Percentiles rank a stretch among this genome's conserved stretches.
Evolutionary conservation across 2,888 invertebrate species (phyloP).

Genomic region (Malthinus seriepunctatus): DNA sequence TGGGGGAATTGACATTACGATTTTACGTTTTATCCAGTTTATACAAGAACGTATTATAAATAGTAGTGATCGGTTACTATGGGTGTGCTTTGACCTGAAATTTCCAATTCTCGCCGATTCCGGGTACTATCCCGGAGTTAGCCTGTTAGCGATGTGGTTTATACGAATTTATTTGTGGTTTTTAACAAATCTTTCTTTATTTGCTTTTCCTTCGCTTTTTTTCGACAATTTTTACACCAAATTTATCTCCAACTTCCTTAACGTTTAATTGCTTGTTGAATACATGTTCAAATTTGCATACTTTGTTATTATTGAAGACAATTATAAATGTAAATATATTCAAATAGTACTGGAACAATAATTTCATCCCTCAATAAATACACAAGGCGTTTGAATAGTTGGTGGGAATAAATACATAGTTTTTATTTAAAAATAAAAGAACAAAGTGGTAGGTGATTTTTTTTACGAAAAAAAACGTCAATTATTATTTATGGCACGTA

Average conservation of each 20-base stretch:
- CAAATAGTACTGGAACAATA: no score
- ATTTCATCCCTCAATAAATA: no score
- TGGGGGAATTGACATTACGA: neutral
- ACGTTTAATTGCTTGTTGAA: no score
- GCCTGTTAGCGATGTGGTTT: slow-evolving; percentile 39
- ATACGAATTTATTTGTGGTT: slow-evolving; percentile 37
- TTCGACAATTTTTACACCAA: slow-evolving; percentile 26
- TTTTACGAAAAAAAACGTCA: neutral
- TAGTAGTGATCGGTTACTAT: slow-evolving; percentile 27
- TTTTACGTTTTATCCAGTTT: no score
- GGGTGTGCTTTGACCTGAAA: slow-evolving; percentile 38
- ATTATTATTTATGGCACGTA: slow-evolving; percentile 7
- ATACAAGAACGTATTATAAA: slow-evolving; percentile 26
- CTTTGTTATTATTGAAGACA: no score
- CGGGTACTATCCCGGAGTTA: slow-evolving; percentile 14
- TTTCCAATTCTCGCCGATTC: slow-evolving; percentile 35
- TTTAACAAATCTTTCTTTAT: slow-evolving; percentile 35
- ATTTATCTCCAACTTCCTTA: no score
- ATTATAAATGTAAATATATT: no score
- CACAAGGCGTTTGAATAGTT: no score
- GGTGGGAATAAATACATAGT: no score
- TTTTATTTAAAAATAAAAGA: no score
- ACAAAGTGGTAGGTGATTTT: neutral
- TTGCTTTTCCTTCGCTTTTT: slow-evolving; percentile 32
- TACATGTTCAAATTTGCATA: no score